Evolutionary conservation across 2,113 vertebrate species (phyloP).

Genomic region (Corvus moneduloides): DNA sequence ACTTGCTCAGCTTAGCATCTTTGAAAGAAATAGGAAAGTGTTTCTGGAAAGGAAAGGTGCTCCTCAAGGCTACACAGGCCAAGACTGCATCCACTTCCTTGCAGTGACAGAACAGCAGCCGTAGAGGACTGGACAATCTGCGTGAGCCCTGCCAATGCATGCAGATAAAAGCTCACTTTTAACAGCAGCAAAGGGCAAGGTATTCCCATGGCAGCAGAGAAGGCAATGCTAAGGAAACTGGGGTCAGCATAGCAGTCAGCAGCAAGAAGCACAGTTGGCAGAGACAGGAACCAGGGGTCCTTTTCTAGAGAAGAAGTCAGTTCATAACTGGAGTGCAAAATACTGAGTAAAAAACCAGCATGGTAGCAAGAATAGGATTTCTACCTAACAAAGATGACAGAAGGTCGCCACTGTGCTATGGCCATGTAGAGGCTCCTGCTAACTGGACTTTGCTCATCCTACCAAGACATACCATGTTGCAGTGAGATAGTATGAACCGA

Average conservation of each 20-base stretch:
- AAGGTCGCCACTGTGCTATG: background rate
- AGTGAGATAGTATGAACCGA: background rate
- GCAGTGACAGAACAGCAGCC: background rate
- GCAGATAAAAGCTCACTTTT: background rate
- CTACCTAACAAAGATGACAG: background rate
- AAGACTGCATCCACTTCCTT: background rate
- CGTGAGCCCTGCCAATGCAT: background rate
- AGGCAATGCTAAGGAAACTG: background rate
- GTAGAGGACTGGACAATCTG: fast-evolving
- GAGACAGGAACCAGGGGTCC: background rate
- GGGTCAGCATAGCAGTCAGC: background rate
- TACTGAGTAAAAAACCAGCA: background rate
- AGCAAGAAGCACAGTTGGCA: background rate
- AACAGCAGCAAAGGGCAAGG: background rate
- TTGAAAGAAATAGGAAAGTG: background rate
- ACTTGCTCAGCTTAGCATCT: background rate
- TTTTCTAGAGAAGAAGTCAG: background rate
- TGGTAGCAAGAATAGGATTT: background rate
- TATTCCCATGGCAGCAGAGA: background rate
- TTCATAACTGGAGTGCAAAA: background rate
- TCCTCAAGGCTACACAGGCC: background rate
- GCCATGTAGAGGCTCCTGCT: background rate
- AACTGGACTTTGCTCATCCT: background rate
- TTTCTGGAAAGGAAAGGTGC: background rate
- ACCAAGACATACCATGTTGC: conserved; percentile 69